Conservation (phyloP, 2,113 vertebrate genomes). For the Hepsetus odoe region DNA sequence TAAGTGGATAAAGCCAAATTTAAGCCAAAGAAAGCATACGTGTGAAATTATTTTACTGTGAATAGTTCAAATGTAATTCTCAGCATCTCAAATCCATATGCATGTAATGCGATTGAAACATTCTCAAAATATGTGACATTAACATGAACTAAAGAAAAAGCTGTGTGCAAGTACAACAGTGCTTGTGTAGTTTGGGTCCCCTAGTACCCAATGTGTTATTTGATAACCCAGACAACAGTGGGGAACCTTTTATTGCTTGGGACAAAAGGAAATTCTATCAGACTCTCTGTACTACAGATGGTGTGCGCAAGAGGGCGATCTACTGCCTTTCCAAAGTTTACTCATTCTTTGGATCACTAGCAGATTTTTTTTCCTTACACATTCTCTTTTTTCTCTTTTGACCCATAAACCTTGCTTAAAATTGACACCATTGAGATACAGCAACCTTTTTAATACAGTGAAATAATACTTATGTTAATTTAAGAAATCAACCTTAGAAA, state of each 20-base stretch:
- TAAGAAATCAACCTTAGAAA: neutral
- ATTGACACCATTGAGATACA: neutral
- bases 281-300: neutral
- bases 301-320: slow-evolving; percentile 2
- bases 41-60: neutral
- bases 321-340: neutral
- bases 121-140: neutral
- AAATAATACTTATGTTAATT: neutral
- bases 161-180: slow-evolving; percentile 13
- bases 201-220: neutral
- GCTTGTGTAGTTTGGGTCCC: slow-evolving; percentile 11
- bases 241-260: neutral
- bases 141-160: neutral
- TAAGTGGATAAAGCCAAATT: slow-evolving; percentile 37
- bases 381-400: neutral
- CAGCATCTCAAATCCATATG: neutral
- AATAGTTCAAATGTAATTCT: slow-evolving; percentile 18
- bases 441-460: neutral
- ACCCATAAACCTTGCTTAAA: neutral
- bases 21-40: slow-evolving; percentile 12
- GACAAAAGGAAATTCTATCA: neutral
- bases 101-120: neutral
- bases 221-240: neutral
- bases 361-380: neutral
- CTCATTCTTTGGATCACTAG: neutral